Conservation (phyloP, 30 jellyfish, hydroid and myxozoan genomes). For the Sanderia malayensis region DNA sequence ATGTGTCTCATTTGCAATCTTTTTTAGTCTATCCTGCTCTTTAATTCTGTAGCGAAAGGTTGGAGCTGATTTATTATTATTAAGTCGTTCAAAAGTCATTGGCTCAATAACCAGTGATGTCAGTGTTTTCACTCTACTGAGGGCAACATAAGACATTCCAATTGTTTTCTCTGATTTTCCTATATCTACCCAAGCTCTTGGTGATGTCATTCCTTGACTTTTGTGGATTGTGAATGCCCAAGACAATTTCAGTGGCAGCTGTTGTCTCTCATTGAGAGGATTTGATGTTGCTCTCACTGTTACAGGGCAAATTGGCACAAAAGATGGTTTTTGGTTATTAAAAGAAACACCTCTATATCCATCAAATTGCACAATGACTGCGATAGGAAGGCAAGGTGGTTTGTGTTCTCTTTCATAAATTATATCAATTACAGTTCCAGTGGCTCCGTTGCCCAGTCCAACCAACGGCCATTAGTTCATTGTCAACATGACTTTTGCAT, state of each 20-base stretch:
- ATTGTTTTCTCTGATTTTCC: slow-evolving; percentile 27
- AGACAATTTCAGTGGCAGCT: slow-evolving; percentile 55
- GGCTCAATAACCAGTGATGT: slow-evolving; percentile 5
- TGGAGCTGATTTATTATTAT: too few relatives aligned
- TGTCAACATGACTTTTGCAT: too few relatives aligned
- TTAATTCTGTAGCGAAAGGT: too few relatives aligned
- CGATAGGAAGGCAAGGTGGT: slow-evolving; percentile 43
- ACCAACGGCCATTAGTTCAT: too few relatives aligned
- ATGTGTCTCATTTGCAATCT: too few relatives aligned
- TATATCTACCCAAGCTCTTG: slow-evolving; percentile 41
- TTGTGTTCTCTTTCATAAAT: slow-evolving; percentile 24
- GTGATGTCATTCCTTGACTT: slow-evolving; percentile 40
- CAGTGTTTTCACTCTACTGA: slow-evolving; percentile 21
- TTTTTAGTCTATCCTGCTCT: too few relatives aligned
- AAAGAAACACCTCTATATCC: slow-evolving; percentile 23
- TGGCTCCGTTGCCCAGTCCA: too few relatives aligned
- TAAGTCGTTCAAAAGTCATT: slow-evolving; percentile 33
- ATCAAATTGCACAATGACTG: slow-evolving; percentile 45
- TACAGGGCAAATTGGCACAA: slow-evolving; percentile 43
- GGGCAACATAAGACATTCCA: slow-evolving; percentile 57
- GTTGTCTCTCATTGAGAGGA: slow-evolving; percentile 14
- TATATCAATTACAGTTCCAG: slow-evolving; percentile 29
- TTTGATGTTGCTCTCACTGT: neutral
- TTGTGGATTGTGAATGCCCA: slow-evolving; percentile 79
- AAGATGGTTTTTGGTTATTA: neutral